Evolutionary conservation across 2,888 invertebrate genomes (phyloP), one percentile per base, ranked within the genome.

Genomic region (Trypoxylon attenuatum): DNA sequence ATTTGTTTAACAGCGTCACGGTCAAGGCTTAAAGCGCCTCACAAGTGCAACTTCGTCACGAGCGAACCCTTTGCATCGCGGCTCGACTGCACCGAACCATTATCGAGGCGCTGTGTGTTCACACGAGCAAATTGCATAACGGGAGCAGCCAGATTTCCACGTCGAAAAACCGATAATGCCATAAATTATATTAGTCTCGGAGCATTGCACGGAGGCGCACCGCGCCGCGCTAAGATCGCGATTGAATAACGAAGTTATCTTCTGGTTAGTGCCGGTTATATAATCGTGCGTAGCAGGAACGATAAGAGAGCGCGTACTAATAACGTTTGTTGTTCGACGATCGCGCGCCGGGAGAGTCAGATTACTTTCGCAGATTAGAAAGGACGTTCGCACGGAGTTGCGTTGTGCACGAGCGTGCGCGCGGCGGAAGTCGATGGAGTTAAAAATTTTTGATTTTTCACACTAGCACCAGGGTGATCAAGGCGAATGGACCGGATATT

Each of bases 391-490:
- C 21, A 18, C 22, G 46, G 13, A 18, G 3, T n/a, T 53, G 10
- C 13, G 27, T 33, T 33, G 13, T 33, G 33, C 33, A n/a, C n/a
- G 33, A 13, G 8, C 6, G 8, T 29, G 10, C 29, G 0, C 10
- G 13, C 5, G 13, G 33, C 5, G 8, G 33, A 33, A 33, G 10
- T 33, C 33, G 8, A 33, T 13, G 10, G 33, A 13, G 5, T 13
- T 33, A 10, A 3, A 13, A 33, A 13, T 33, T n/a, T 0, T 13
- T n/a, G 1, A 6, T 54, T 22, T 10, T 15, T 25, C 2, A 13
- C 1, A 90, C 52, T 89, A 96, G 96, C 89, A 95, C 96, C 82
- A 93, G 96, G 87, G 97, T 96, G 87, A 97, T 97, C 86, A 96
- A 97, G 88, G 94, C 94, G 78, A 95, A 94, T 88, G 94, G 94